phyloP scores from a whole-genome alignment of 2,797 vertebrate genomes.

The Tarsius wallacei region DNA sequence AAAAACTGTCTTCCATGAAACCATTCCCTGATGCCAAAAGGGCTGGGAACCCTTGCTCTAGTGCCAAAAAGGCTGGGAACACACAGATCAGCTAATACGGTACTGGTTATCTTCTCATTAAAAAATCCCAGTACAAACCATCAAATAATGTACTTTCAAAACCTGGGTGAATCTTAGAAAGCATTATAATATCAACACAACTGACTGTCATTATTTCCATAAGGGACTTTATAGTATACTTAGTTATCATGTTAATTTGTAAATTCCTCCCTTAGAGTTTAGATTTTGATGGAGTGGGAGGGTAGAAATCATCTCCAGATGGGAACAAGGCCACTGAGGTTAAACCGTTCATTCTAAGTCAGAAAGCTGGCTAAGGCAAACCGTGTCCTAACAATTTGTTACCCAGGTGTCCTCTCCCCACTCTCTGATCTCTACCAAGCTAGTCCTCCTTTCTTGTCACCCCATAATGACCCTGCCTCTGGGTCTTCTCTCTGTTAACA shows the following conservation, averaged over 20 bases:
- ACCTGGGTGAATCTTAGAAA: neutral
- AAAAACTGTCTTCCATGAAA: too few species aligned
- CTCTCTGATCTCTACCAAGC: too few species aligned
- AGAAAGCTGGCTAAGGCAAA: neutral
- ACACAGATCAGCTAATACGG: neutral
- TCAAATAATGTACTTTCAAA: neutral
- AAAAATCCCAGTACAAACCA: neutral
- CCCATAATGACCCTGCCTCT: neutral
- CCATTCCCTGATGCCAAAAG: too few species aligned
- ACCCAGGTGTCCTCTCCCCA: too few species aligned
- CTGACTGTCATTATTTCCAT: neutral
- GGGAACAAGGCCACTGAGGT: neutral
- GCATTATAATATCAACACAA: neutral
- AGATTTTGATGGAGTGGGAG: neutral
- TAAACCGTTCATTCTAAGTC: neutral
- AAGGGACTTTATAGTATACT: neutral
- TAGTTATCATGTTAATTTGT: neutral
- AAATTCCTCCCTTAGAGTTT: neutral
- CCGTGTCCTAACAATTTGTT: neutral
- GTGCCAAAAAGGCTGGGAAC: neutral
- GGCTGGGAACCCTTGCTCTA: too few species aligned
- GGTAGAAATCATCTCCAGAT: neutral
- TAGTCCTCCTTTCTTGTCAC: neutral
- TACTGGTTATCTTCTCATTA: conserved; percentile 9
- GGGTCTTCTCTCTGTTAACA: neutral